Conservation (phyloP, 2,888 invertebrate genomes). For the Neuroscelio doddi region DNA sequence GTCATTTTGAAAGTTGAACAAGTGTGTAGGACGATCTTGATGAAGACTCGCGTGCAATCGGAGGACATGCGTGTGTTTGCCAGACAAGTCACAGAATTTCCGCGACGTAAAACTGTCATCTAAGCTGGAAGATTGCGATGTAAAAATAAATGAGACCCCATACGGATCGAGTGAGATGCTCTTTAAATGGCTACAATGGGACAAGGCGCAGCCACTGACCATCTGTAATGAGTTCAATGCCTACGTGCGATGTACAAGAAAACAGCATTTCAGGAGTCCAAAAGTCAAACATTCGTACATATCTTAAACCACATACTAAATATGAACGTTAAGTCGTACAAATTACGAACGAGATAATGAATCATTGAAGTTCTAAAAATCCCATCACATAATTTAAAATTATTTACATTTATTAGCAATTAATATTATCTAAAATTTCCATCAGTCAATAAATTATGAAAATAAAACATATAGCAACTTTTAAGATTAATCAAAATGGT, state of each 20-base stretch:
- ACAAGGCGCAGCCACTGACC: slow-evolving; percentile 2
- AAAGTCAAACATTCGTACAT: slow-evolving; percentile 34
- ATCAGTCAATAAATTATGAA: too few species aligned
- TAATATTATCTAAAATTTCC: too few species aligned
- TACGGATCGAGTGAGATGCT: slow-evolving; percentile 17
- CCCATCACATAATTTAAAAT: too few species aligned
- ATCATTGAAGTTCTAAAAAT: too few species aligned
- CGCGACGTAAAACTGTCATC: neutral
- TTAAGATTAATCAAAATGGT: too few species aligned
- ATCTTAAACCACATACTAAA: too few species aligned
- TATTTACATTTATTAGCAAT: too few species aligned
- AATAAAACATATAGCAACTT: too few species aligned
- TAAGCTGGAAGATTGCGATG: neutral
- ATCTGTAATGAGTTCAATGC: slow-evolving; percentile 3
- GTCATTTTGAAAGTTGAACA: too few species aligned
- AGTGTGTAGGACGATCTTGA: too few species aligned
- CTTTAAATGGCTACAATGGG: slow-evolving; percentile 7
- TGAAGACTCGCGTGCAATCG: neutral
- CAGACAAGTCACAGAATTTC: neutral
- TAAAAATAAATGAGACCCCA: slow-evolving; percentile 11
- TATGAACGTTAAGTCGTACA: slow-evolving; percentile 43
- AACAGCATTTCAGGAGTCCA: slow-evolving; percentile 45
- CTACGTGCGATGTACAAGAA: slow-evolving; percentile 11
- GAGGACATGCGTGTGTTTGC: neutral
- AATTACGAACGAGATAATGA: slow-evolving; percentile 47